Evolutionary conservation across 1,140 invertebrate species (phyloP).

Genomic region (Gonioctena quinquepunctata): DNA sequence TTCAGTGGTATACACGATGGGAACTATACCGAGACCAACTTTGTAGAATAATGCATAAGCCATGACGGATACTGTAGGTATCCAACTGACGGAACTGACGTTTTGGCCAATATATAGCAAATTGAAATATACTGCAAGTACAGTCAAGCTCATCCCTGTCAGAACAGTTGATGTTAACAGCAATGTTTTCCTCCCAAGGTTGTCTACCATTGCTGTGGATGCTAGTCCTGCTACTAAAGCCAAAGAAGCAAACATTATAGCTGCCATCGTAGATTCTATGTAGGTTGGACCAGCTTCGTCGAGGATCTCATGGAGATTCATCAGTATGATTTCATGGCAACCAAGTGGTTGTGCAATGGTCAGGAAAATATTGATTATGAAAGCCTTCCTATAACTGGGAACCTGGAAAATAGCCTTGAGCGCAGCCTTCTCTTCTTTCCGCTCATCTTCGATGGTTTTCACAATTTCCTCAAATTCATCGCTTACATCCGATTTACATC

Average conservation of each 20-base stretch:
- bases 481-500: slow-evolving; percentile 53
- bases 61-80: slow-evolving; percentile 38
- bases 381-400: slow-evolving; percentile 34
- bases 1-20: slow-evolving; percentile 71
- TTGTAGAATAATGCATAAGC: slow-evolving; percentile 39
- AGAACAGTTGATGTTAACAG: slow-evolving; percentile 31
- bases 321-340: slow-evolving; percentile 48
- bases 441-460: slow-evolving; percentile 48
- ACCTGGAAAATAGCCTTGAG: slow-evolving; percentile 36
- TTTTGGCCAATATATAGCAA: slow-evolving; percentile 30
- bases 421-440: slow-evolving; percentile 27
- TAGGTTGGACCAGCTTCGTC: slow-evolving; percentile 46
- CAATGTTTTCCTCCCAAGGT: slow-evolving; percentile 36
- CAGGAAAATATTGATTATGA: slow-evolving; percentile 34
- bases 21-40: slow-evolving; percentile 59
- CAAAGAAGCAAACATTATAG: slow-evolving; percentile 36
- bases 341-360: slow-evolving; percentile 33
- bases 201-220: slow-evolving; percentile 33
- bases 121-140: slow-evolving; percentile 41
- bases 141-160: slow-evolving; percentile 29
- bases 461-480: background rate
- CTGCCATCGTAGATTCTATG: slow-evolving; percentile 23
- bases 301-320: slow-evolving; percentile 43
- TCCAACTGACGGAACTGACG: slow-evolving; percentile 27
- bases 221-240: slow-evolving; percentile 30